Evolutionary conservation across 35 echinoderm and acorn worm genomes (phyloP).

Genomic region (Heliocidaris erythrogramma): DNA sequence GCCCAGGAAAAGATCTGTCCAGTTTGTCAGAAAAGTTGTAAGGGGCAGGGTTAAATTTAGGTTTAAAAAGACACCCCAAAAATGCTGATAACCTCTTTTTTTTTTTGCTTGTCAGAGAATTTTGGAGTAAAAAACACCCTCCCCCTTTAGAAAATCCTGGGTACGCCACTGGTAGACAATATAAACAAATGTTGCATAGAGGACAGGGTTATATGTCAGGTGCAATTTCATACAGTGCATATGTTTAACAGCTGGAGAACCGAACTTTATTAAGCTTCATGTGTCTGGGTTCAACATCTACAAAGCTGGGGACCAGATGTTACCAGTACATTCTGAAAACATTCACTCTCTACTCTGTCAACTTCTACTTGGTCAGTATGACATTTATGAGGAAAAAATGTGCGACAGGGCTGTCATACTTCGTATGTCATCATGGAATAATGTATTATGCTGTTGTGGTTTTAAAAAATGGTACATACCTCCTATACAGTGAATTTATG

Average conservation of each 20-base stretch:
- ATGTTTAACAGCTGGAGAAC: conserved; percentile 3
- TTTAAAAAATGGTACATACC: not conserved
- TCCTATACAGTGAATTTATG: not conserved
- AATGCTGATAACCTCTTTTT: too few relatives aligned
- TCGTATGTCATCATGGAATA: not conserved
- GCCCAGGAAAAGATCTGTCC: too few relatives aligned
- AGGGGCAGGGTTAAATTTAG: too few relatives aligned
- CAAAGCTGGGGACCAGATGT: not conserved
- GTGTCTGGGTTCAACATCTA: not conserved
- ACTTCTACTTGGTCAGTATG: not conserved
- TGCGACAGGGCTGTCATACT: not conserved
- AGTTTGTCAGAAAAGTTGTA: too few relatives aligned
- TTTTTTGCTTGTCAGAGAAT: too few relatives aligned
- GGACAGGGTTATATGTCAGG: not conserved
- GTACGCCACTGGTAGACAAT: too few relatives aligned
- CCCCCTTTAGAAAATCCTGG: too few relatives aligned
- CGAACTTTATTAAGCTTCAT: not conserved
- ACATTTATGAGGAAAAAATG: not conserved
- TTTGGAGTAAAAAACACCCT: too few relatives aligned
- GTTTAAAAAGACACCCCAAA: too few relatives aligned
- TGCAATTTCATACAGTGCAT: not conserved
- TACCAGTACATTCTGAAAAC: not conserved
- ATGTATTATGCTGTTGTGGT: not conserved
- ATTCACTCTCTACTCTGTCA: not conserved
- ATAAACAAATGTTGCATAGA: not conserved